phyloP scores from a whole-genome alignment of 1,140 invertebrate genomes.

The Microplitis demolitor region DNA sequence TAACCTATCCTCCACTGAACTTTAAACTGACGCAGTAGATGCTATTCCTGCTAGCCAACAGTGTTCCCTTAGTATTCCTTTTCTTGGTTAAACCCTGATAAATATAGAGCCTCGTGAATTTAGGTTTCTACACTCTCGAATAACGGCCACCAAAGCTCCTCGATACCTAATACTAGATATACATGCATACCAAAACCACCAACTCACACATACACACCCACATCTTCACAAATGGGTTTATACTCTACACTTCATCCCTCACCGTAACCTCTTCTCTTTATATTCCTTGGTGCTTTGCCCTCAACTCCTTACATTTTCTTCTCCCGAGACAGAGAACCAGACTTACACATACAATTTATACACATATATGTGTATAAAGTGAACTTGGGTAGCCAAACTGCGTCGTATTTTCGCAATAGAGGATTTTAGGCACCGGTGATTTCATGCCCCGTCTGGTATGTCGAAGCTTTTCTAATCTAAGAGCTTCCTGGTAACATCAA shows the following conservation, averaged over 20 bases:
- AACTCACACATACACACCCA: too few relatives aligned
- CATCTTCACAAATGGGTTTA: too few relatives aligned
- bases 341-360: not conserved
- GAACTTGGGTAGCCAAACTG: not conserved
- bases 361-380: too few relatives aligned
- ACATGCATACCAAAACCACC: too few relatives aligned
- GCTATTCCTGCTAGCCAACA: too few relatives aligned
- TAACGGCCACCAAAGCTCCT: not conserved
- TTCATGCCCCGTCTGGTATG: not conserved
- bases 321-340: not conserved
- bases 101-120: conserved; percentile 24
- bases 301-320: not conserved
- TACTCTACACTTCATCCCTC: not conserved
- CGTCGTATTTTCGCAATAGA: conserved; percentile 4
- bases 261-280: not conserved
- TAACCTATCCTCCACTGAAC: not conserved
- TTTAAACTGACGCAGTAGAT: not conserved
- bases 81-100: conserved; percentile 16
- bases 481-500: not conserved
- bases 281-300: not conserved
- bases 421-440: conserved; percentile 5
- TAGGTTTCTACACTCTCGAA: conserved; percentile 5
- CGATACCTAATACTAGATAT: not conserved
- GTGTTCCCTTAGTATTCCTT: not conserved
- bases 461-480: not conserved